A percentile compares a stretch with the other conserved stretches of the same genome.
These are phyloP conservation scores for Typhlomys cinereus DNA, from an alignment of 2,113 vertebrate species.

Conservation along the genomic window DNA sequence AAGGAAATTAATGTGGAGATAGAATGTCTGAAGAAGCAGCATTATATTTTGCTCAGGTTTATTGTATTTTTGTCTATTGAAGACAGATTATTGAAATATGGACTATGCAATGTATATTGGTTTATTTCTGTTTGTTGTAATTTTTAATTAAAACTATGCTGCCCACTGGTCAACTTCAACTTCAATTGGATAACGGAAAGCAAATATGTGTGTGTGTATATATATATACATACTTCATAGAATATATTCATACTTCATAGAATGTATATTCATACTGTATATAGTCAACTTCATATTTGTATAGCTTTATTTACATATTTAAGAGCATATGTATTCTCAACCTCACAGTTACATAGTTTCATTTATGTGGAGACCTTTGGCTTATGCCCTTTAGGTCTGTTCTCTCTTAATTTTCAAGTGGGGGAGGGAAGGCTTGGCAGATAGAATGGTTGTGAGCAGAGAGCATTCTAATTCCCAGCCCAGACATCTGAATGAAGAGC, in stretches of 20 bases:
- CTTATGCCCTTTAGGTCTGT: background rate
- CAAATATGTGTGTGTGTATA: no score
- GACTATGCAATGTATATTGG: background rate
- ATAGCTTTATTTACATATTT: no score
- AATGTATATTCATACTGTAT: no score
- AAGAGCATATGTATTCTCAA: no score
- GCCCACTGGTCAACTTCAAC: background rate
- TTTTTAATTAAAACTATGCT: slow-evolving; percentile 33
- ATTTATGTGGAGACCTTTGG: background rate
- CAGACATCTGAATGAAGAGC: background rate
- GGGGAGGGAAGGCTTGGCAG: background rate
- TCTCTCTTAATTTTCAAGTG: background rate
- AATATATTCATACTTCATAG: no score
- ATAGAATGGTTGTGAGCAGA: background rate
- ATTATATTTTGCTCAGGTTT: background rate
- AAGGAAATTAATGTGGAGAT: background rate
- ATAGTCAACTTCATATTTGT: no score
- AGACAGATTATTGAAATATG: background rate
- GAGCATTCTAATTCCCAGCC: background rate
- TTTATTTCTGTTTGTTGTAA: background rate
- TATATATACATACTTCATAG: no score
- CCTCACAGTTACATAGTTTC: background rate
- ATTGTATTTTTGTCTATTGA: background rate
- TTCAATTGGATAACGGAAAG: no score
- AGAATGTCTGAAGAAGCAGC: background rate